Evolutionary conservation across 2,888 invertebrate species (phyloP), one percentile per base, ranked within the genome.

Genomic region (Tiliacea aurago): DNA sequence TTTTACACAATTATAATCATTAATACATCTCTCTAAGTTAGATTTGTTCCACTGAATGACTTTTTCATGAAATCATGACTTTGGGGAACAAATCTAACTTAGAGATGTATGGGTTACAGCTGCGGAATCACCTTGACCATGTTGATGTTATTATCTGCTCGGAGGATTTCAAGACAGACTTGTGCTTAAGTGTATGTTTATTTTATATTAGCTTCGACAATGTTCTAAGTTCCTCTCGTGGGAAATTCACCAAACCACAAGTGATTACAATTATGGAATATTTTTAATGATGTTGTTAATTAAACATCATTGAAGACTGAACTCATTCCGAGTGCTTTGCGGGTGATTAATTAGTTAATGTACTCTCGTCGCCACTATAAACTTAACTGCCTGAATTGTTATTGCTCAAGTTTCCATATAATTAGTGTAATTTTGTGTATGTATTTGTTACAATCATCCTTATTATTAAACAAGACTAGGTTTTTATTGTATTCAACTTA

Each of bases 171-270:
- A 62, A 70, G 61, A 73, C 69, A 72, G 47, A 66, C 69, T 53
- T 28, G 58, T 69, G 53, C 51, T 18, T 62, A 63, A 47, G 28
- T 58, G n/a, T 72, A 69, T 55, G 51, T 81, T 68, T 55, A 15
- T 58, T 73, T 53, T 47, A 49, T 55, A 18, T 47, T 20, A 33
- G 11, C 23, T 43, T 41, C 13, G 51, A 53, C 58, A 53, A 47
- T 47, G 20, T 33, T 59, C 20, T 59, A 47, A 37, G 23, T 28
- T 61, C 28, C 1, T 69, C 20, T 76, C 37, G 58, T 64, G 58
- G 77, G 66, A 70, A 76, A 67, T 55, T 49, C 45, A 59, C 37
- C 41, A 65, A 41, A 68, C 51, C 51, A 77, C 70, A 77, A 70
- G 62, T 66, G 20, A 70, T 70, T 58, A 66, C 9, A 43, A 7